Percentiles rank a stretch among this genome's conserved stretches.
Evolutionary conservation across 1,140 invertebrate species (phyloP).

Genomic region (Radopholus similis): DNA sequence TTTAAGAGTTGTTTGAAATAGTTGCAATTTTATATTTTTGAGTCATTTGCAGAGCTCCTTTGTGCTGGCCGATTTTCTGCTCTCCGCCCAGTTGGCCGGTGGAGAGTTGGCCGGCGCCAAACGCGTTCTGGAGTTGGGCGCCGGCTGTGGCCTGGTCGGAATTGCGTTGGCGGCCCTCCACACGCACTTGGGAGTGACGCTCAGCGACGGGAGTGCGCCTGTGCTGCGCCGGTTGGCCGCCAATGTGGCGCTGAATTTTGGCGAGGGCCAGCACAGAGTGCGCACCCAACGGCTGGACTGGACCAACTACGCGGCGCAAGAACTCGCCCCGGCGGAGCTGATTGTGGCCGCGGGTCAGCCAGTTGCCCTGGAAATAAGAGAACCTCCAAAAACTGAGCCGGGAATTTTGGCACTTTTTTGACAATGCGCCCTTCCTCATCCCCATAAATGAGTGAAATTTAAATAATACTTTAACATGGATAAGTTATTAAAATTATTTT

Average conservation of each 20-base stretch:
- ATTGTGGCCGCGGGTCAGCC: background rate
- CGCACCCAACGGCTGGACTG: background rate
- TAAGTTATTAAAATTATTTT: too few relatives aligned
- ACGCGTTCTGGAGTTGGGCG: slow-evolving; percentile 28
- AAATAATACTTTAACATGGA: too few relatives aligned
- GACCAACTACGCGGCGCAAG: background rate
- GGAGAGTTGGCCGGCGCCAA: background rate
- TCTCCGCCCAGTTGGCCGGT: background rate
- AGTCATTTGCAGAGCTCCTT: slow-evolving; percentile 8
- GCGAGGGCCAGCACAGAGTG: background rate
- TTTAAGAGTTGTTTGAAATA: too few relatives aligned
- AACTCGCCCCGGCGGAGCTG: background rate
- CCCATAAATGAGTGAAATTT: too few relatives aligned
- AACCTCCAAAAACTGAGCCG: too few relatives aligned
- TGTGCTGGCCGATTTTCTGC: slow-evolving; percentile 14
- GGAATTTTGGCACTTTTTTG: too few relatives aligned
- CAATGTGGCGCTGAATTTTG: slow-evolving; percentile 29
- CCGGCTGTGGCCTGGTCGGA: slow-evolving; percentile 34
- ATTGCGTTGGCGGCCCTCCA: slow-evolving; percentile 9
- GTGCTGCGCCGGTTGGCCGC: slow-evolving; percentile 17
- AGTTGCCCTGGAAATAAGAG: background rate
- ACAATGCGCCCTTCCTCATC: too few relatives aligned
- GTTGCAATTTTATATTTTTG: too few relatives aligned
- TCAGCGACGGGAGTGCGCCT: slow-evolving; percentile 19
- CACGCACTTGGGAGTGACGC: background rate